Percentiles rank a stretch among this genome's conserved stretches.
These are phyloP conservation scores for Drosophila nigromelanica DNA, from an alignment of 1,140 invertebrate genomes.

Conservation along the genomic window DNA sequence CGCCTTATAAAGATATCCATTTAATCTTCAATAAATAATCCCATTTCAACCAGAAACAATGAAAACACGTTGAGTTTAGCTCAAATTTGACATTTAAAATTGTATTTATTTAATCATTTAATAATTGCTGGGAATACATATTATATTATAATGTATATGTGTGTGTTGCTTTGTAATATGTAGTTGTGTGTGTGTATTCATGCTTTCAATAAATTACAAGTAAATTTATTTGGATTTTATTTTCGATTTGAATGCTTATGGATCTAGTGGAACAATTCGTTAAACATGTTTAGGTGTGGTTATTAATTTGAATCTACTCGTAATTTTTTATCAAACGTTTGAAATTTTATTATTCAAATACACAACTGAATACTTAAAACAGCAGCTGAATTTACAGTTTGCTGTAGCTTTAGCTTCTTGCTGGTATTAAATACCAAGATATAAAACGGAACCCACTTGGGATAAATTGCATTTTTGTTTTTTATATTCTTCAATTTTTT, in stretches of 20 bases:
- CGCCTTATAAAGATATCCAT: too few relatives aligned
- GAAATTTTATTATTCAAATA: conserved; percentile 11
- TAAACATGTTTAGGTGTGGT: conserved; percentile 59
- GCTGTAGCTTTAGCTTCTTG: conserved; percentile 19
- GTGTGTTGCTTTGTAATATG: conserved; percentile 15
- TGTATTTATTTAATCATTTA: conserved; percentile 81
- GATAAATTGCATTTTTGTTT: conserved; percentile 17
- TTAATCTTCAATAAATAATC: too few relatives aligned
- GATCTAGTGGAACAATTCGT: conserved; percentile 74
- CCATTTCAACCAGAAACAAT: too few relatives aligned
- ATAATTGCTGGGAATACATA: conserved; percentile 80
- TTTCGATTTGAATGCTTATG: conserved; percentile 60
- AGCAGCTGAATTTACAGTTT: conserved; percentile 7
- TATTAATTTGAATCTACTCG: conserved; percentile 23
- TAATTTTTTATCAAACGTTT: conserved; percentile 16
- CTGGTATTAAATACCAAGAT: conserved; percentile 71
- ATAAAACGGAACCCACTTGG: conserved; percentile 29
- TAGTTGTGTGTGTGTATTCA: conserved; percentile 32
- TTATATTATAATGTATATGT: conserved; percentile 65
- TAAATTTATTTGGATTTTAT: conserved; percentile 71
- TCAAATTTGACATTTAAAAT: conserved; percentile 80
- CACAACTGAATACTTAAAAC: conserved; percentile 4
- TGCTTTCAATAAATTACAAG: conserved; percentile 76
- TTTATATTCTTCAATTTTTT: conserved; percentile 2
- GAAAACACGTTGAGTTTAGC: conserved; percentile 16